Conservation (phyloP, 2,113 vertebrate genomes). For the Lepidothrix coronata region DNA sequence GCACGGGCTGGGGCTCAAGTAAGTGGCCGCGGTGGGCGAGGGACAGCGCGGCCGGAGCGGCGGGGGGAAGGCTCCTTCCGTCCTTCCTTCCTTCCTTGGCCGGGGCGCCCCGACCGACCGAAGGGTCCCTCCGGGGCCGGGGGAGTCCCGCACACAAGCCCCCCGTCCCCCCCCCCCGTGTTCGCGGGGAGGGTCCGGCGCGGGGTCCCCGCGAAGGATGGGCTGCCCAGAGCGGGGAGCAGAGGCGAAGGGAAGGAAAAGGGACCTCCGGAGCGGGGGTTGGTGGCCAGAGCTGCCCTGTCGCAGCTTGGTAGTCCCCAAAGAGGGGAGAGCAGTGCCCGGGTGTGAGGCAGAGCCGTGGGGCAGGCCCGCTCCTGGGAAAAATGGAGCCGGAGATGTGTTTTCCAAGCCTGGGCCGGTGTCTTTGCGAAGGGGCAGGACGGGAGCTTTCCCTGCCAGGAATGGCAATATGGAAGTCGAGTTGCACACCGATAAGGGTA, state of each 20-base stretch:
- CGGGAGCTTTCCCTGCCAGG: constrained; percentile 11
- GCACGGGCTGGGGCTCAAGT: constrained; percentile 93
- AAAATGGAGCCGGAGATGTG: constrained; percentile 46
- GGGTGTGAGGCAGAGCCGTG: not conserved
- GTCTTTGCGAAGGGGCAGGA: not conserved
- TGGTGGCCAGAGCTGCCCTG: not conserved
- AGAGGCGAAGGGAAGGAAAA: not conserved
- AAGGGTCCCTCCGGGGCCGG: not conserved
- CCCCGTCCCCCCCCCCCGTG: not conserved
- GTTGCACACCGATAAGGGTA: constrained; percentile 49
- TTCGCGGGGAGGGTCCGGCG: not conserved
- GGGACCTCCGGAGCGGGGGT: not conserved
- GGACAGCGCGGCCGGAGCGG: not conserved
- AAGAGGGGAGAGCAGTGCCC: not conserved
- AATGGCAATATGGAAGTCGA: constrained; percentile 45
- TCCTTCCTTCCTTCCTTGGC: not conserved
- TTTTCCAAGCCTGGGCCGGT: constrained; percentile 12
- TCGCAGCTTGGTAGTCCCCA: not conserved
- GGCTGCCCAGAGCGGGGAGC: not conserved
- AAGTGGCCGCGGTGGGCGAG: constrained; percentile 72
- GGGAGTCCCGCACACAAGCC: not conserved
- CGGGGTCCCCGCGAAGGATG: not conserved
- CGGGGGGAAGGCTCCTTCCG: not conserved
- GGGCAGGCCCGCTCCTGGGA: not conserved
- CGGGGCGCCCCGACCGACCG: not conserved